Conservation (phyloP, 2,113 vertebrate genomes). For the Podiceps cristatus region DNA sequence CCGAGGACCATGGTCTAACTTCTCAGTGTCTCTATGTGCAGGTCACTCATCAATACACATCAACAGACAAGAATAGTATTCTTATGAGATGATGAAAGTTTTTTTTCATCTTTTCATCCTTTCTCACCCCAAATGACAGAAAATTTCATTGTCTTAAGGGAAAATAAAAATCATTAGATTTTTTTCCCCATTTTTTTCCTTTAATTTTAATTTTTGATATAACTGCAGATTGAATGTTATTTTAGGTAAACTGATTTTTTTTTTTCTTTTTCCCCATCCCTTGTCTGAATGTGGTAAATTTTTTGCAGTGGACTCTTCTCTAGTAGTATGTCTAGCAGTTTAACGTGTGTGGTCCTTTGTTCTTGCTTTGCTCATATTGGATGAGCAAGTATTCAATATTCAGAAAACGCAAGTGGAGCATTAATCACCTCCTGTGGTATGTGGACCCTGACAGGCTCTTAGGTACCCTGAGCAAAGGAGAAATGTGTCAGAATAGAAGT, state of each 20-base stretch:
- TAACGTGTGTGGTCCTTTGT: neutral
- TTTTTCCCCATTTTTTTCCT: neutral
- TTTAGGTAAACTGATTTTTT: neutral
- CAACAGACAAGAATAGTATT: neutral
- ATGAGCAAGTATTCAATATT: neutral
- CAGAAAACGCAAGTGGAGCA: neutral
- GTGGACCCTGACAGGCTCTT: neutral
- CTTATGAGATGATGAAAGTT: neutral
- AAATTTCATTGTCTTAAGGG: neutral
- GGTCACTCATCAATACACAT: neutral
- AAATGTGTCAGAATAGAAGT: neutral
- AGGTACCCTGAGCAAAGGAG: neutral
- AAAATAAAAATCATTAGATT: neutral
- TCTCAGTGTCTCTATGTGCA: neutral
- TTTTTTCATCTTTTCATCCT: neutral
- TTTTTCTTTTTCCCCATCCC: neutral
- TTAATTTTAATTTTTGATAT: neutral
- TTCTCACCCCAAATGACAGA: neutral
- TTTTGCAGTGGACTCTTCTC: neutral
- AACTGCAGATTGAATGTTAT: neutral
- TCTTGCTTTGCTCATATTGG: neutral
- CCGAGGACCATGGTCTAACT: accelerated
- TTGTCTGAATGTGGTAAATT: neutral
- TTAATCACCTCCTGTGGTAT: neutral
- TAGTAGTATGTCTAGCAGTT: neutral